A percentile compares a stretch with the other conserved stretches of the same genome.
Evolutionary conservation across 2,797 vertebrate species (phyloP).

Genomic region (Anguilla marmorata): DNA sequence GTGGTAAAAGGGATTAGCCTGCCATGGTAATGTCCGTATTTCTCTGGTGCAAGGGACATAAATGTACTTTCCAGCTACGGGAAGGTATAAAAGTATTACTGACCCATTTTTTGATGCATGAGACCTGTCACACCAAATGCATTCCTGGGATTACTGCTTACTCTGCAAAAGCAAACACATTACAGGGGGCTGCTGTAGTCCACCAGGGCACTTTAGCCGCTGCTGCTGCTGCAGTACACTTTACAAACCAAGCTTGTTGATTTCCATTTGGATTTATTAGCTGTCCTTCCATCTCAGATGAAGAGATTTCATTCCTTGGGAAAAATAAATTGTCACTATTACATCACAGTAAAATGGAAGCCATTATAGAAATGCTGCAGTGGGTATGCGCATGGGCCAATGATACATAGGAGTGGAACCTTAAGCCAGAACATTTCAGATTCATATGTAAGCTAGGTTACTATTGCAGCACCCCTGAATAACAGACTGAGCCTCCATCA

Average conservation of each 20-base stretch:
- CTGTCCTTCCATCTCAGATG: background rate
- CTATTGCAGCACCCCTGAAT: background rate
- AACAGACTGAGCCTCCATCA: background rate
- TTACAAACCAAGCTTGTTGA: background rate
- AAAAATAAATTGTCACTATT: background rate
- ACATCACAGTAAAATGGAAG: background rate
- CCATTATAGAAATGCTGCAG: background rate
- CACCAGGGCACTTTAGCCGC: background rate
- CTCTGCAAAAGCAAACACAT: slow-evolving; percentile 9
- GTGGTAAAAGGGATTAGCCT: background rate
- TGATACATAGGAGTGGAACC: background rate
- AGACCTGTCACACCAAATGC: background rate
- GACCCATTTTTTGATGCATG: slow-evolving; percentile 8
- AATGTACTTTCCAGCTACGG: background rate
- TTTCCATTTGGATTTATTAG: slow-evolving; percentile 11
- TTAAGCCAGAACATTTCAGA: background rate
- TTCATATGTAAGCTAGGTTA: background rate
- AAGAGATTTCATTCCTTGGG: background rate
- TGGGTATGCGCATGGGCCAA: background rate
- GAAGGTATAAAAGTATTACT: slow-evolving; percentile 1
- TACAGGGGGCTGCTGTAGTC: background rate
- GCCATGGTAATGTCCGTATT: background rate
- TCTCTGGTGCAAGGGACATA: slow-evolving; percentile 2
- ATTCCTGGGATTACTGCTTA: background rate
- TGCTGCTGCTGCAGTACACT: background rate